Base-by-base conservation (phyloP, 1,140 invertebrate genomes). In the Plectrocnemia conspersa region DNA sequence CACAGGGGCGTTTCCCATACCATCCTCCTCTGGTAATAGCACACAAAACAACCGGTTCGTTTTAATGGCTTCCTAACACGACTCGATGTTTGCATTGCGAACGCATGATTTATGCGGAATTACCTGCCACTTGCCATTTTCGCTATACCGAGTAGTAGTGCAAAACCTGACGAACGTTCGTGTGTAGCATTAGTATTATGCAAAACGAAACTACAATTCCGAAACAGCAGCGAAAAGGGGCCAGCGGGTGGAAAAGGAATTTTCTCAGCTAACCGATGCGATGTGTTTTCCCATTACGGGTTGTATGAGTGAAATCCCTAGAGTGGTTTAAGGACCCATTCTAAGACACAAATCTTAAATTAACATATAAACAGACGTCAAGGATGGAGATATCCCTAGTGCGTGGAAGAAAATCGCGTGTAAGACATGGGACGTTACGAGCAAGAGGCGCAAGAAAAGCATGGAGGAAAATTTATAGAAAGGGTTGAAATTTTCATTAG, bases 101-200 rank as follows among this genome's bases (percentile, higher is more conserved):
- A 60, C 55, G 58, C 54, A 56, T 56, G 58, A 60, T 56, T 60
- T 60, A 60, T 60, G 24, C 44, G 25, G 42, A 56, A 56, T 60
- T 56, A 47, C 36, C 53, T 41, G 44, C 44, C 42, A 42, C 49
- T 55, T 55, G 33, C 53, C 22, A 48, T 48, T 48, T 48, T 32
- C 19, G n/a, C n/a, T n/a, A n/a, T n/a, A n/a, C n/a, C n/a, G n/a
- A n/a, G n/a, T n/a, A n/a, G n/a, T n/a, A n/a, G n/a, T n/a, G n/a
- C n/a, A n/a, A n/a, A n/a, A n/a, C n/a, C n/a, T n/a, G n/a, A n/a
- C n/a, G 19, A 46, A 35, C 0, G 42, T 54, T 42, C 41, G 29
- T 45, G 38, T 25, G 16, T 19, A 24, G 7, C 27, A 41, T 41
- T 41, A 10, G 38, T 41, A 18, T 41, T 11, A 16, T 16, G 13